Evolutionary conservation across 2,888 invertebrate species (phyloP).

Genomic region (Spialia ferax): DNA sequence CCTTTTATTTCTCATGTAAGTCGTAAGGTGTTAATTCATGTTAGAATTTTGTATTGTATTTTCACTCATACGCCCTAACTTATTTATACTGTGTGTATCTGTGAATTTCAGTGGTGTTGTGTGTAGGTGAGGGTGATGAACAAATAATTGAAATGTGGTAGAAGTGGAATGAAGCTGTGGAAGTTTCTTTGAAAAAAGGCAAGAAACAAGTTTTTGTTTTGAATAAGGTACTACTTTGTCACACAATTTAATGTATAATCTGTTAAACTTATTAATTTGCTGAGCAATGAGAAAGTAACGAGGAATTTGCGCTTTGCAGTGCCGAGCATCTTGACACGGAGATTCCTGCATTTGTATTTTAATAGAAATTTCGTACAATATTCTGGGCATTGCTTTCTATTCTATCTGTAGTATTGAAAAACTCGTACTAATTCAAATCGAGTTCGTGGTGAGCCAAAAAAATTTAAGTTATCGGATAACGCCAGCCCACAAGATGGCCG

Average conservation of each 20-base stretch:
- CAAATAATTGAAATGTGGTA: slow-evolving; percentile 77
- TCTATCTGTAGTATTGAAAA: slow-evolving; percentile 56
- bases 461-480: slow-evolving; percentile 79
- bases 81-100: slow-evolving; percentile 56
- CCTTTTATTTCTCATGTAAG: slow-evolving; percentile 36
- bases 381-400: slow-evolving; percentile 58
- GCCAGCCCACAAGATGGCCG: slow-evolving; percentile 86
- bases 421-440: slow-evolving; percentile 57
- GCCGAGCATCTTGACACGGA: slow-evolving; percentile 62
- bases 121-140: slow-evolving; percentile 77
- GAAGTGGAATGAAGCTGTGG: slow-evolving; percentile 62
- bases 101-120: slow-evolving; percentile 73
- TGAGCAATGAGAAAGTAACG: slow-evolving; percentile 62
- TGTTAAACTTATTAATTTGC: slow-evolving; percentile 43
- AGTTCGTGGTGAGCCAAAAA: slow-evolving; percentile 67
- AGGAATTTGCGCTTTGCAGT: slow-evolving; percentile 77
- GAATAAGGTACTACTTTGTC: slow-evolving; percentile 60
- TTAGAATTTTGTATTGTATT: slow-evolving; percentile 30
- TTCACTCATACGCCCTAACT: slow-evolving; percentile 51
- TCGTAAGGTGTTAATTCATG: slow-evolving; percentile 23
- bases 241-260: slow-evolving; percentile 41
- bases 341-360: slow-evolving; percentile 57
- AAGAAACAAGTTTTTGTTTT: slow-evolving; percentile 51
- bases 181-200: slow-evolving; percentile 50
- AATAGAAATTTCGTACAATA: slow-evolving; percentile 56